Conservation (phyloP, 2,113 vertebrate genomes). For the Coreoperca whiteheadi region DNA sequence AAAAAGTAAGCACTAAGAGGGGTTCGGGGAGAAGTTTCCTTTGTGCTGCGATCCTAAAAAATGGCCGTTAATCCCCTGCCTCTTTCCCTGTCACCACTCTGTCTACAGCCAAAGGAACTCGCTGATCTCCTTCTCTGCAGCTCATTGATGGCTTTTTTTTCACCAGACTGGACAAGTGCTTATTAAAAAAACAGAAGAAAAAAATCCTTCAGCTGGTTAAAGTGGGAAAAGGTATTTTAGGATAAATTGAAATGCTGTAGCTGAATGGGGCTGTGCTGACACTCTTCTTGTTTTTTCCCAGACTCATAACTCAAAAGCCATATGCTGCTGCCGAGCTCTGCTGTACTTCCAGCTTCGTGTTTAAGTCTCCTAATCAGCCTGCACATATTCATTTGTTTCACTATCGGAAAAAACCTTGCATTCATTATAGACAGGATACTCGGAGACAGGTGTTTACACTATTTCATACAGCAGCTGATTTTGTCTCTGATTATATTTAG, state of each 20-base stretch:
- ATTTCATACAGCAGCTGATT: constrained; percentile 61
- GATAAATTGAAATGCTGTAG: constrained; percentile 40
- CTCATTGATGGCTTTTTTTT: constrained; percentile 54
- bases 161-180: constrained; percentile 68
- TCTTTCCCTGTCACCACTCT: constrained; percentile 71
- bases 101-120: constrained; percentile 51
- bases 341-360: constrained; percentile 52
- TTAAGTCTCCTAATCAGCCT: constrained; percentile 58
- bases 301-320: constrained; percentile 56
- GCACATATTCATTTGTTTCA: constrained; percentile 51
- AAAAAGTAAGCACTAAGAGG: constrained; percentile 21
- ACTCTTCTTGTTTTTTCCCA: constrained; percentile 44
- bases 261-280: constrained; percentile 38
- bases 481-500: constrained; percentile 67
- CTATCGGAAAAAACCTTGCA: constrained; percentile 30
- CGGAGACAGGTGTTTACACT: constrained; percentile 58
- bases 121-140: constrained; percentile 22
- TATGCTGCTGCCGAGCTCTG: constrained; percentile 45
- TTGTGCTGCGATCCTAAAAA: constrained; percentile 55
- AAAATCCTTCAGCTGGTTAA: constrained; percentile 43
- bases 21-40: constrained; percentile 52
- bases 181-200: constrained; percentile 62
- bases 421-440: constrained; percentile 57
- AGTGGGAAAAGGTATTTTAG: constrained; percentile 33
- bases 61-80: constrained; percentile 61